Evolutionary conservation across 2,113 vertebrate genomes (phyloP).

Genomic region (Zingel zingel): DNA sequence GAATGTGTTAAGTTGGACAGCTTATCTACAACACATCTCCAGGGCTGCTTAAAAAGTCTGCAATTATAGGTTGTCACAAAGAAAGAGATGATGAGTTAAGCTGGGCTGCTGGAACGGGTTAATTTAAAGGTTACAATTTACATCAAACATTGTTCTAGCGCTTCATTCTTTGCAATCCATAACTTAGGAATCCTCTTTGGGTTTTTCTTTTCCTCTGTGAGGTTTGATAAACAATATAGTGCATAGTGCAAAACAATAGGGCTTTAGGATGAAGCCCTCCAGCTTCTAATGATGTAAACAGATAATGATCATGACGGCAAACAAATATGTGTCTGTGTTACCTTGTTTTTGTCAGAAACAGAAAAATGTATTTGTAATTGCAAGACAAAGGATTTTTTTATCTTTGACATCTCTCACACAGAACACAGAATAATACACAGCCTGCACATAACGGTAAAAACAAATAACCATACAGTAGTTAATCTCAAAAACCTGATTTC

Average conservation of each 20-base stretch:
- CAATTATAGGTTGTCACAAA: conserved; percentile 79
- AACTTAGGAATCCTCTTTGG: conserved; percentile 20
- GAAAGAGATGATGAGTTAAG: conserved; percentile 72
- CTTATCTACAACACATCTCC: conserved; percentile 78
- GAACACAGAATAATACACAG: not conserved
- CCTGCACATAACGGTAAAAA: not conserved
- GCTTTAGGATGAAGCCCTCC: not conserved
- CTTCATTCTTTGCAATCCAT: conserved; percentile 23
- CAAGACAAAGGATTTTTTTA: not conserved
- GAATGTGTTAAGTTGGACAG: conserved; percentile 68
- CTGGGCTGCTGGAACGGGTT: conserved; percentile 36
- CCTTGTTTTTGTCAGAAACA: not conserved
- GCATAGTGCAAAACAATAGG: not conserved
- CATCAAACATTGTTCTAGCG: conserved; percentile 30
- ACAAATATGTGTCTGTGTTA: not conserved
- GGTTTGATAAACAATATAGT: not conserved
- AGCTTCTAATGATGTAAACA: not conserved
- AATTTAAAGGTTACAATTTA: conserved; percentile 59
- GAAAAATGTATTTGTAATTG: not conserved
- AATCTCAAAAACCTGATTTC: not conserved
- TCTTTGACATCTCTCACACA: not conserved
- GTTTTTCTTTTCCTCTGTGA: not conserved
- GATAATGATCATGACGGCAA: conserved; percentile 1
- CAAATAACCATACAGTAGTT: not conserved
- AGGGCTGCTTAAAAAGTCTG: conserved; percentile 73